A percentile compares a stretch with the other conserved stretches of the same genome.
Conservation (phyloP, 2,888 invertebrate species). For the Exocentrus adspersus region DNA sequence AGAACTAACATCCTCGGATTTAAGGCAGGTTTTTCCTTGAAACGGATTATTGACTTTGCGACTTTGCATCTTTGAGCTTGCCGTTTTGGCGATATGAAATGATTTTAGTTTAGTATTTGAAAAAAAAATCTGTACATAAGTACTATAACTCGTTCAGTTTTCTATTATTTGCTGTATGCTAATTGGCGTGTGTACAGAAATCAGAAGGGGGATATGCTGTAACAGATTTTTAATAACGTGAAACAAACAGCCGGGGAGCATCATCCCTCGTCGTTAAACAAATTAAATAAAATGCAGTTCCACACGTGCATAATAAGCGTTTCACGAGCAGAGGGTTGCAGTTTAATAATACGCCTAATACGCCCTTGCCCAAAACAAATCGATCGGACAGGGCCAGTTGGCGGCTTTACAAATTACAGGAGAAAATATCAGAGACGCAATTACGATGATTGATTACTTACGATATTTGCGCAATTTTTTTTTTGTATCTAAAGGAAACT, state of each 20-base stretch:
- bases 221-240: constrained; percentile 10
- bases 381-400: constrained; percentile 14
- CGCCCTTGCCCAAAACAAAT: constrained; percentile 39
- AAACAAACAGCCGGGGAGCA: constrained; percentile 21
- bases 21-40: constrained; percentile 31
- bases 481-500: too few relatives aligned
- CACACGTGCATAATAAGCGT: constrained; percentile 45
- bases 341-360: constrained; percentile 34
- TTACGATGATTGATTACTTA: too few relatives aligned
- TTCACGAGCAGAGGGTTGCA: constrained; percentile 30
- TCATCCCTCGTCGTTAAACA: constrained; percentile 45
- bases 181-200: too few relatives aligned
- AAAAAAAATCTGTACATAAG: neutral
- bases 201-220: neutral
- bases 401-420: neutral
- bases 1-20: neutral
- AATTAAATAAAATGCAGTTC: constrained; percentile 39
- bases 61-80: too few relatives aligned
- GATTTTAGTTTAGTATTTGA: too few relatives aligned
- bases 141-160: neutral
- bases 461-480: too few relatives aligned
- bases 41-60: constrained; percentile 42
- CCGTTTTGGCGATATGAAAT: too few relatives aligned
- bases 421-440: neutral
- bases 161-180: too few relatives aligned